A percentile compares a stretch with the other conserved stretches of the same genome.
phyloP scores from a whole-genome alignment of 2,888 invertebrate species.

The Amiota communis region DNA sequence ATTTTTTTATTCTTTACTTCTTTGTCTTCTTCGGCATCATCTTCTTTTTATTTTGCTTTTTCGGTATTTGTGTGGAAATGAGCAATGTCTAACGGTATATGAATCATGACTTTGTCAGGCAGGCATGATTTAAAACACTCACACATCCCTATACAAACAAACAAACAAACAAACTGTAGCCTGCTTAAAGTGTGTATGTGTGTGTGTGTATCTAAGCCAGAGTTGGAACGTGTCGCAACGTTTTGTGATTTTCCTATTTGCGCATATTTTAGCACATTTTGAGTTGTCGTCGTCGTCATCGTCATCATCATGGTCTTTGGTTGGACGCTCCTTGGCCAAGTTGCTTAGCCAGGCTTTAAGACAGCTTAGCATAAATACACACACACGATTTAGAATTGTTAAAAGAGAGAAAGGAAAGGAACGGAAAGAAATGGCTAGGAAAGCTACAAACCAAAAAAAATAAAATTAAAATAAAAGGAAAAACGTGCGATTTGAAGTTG shows the following conservation, averaged over 20 bases:
- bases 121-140: slow-evolving; percentile 70
- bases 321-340: not conserved
- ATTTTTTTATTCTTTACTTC: not conserved
- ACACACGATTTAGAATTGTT: not conserved
- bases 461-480: not conserved
- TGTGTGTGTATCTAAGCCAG: slow-evolving; percentile 5
- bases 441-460: not conserved
- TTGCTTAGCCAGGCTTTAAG: not conserved
- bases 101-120: slow-evolving; percentile 72
- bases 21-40: slow-evolving; percentile 38
- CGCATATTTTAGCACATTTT: slow-evolving; percentile 71
- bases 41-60: slow-evolving; percentile 47
- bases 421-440: no score
- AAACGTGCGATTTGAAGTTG: slow-evolving; percentile 65
- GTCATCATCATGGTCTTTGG: not conserved
- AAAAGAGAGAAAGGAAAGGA: no score
- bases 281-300: slow-evolving; percentile 36
- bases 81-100: slow-evolving; percentile 70
- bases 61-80: slow-evolving; percentile 66
- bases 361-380: slow-evolving; percentile 34
- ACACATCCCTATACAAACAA: slow-evolving; percentile 65
- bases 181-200: not conserved
- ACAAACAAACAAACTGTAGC: not conserved
- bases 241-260: slow-evolving; percentile 56
- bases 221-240: slow-evolving; percentile 30